A percentile compares a stretch with the other conserved stretches of the same genome.
These are phyloP conservation scores for Osmerus eperlanus DNA, from an alignment of 2,113 vertebrate genomes.

Conservation along the genomic window DNA sequence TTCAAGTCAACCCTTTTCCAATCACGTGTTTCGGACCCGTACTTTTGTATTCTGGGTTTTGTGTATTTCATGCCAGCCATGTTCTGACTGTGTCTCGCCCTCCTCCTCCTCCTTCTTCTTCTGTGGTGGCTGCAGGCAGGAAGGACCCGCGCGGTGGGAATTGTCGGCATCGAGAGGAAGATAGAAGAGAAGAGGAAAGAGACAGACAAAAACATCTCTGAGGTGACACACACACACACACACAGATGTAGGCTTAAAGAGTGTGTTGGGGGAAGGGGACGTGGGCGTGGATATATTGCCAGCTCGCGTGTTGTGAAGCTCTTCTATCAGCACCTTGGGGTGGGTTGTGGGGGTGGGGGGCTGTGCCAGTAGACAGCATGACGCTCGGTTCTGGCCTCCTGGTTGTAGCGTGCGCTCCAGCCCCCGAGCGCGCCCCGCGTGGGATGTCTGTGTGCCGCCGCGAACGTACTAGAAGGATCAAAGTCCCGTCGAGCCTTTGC, in stretches of 20 bases:
- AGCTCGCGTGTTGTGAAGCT: no score
- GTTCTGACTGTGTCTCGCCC: neutral
- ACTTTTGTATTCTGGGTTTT: neutral
- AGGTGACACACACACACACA: conserved; percentile 72
- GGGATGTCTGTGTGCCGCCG: no score
- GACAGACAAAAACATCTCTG: conserved; percentile 98
- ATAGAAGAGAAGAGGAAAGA: conserved; percentile 98
- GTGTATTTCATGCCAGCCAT: neutral
- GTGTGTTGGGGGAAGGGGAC: neutral
- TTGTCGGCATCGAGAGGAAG: conserved; percentile 97
- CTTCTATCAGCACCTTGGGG: neutral
- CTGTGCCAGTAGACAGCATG: neutral
- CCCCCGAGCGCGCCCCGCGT: no score
- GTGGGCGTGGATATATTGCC: no score
- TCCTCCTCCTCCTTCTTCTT: conserved; percentile 55
- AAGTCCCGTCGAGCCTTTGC: no score
- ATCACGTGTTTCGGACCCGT: no score
- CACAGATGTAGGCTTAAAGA: neutral
- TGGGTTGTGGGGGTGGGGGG: no score
- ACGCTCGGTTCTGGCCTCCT: neutral
- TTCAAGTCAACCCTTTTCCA: no score
- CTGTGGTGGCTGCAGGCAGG: conserved; percentile 77
- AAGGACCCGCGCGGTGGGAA: conserved; percentile 92
- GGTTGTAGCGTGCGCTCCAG: neutral
- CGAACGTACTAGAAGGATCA: no score